Conservation (phyloP, 30 jellyfish, hydroid and myxozoan genomes). For the Catostylus mosaicus region DNA sequence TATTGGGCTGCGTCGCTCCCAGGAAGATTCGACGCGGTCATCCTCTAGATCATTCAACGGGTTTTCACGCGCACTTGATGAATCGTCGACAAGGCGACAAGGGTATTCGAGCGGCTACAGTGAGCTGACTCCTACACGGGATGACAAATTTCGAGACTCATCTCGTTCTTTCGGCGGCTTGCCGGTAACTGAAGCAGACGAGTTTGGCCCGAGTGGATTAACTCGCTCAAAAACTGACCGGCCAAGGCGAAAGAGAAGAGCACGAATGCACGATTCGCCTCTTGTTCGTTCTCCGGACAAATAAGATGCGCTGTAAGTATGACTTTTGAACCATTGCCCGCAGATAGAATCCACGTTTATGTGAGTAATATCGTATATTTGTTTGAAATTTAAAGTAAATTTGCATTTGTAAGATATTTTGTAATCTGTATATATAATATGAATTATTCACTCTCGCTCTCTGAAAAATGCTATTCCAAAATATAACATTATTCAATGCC, state of each 20-base stretch:
- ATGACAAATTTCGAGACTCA: slow-evolving; percentile 22
- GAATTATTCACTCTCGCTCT: too few relatives aligned
- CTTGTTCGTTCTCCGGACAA: slow-evolving; percentile 32
- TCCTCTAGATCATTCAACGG: slow-evolving; percentile 49
- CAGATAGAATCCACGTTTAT: not conserved
- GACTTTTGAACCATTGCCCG: not conserved
- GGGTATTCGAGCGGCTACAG: slow-evolving; percentile 12
- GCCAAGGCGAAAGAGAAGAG: slow-evolving; percentile 19
- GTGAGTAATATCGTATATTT: not conserved
- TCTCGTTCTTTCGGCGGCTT: slow-evolving; percentile 41
- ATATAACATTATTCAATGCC: too few relatives aligned
- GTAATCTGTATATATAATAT: too few relatives aligned
- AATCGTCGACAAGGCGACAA: slow-evolving; percentile 22
- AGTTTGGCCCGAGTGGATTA: slow-evolving; percentile 16
- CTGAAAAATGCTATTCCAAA: too few relatives aligned
- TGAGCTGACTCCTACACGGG: not conserved
- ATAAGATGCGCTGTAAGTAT: not conserved
- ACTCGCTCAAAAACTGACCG: slow-evolving; percentile 24
- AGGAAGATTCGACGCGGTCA: slow-evolving; percentile 29
- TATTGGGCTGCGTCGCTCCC: slow-evolving; percentile 35
- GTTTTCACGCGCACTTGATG: slow-evolving; percentile 51
- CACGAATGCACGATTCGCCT: slow-evolving; percentile 24
- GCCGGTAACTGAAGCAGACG: not conserved
- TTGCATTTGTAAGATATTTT: not conserved
- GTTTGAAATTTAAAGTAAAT: too few relatives aligned